Conservation (phyloP, 2,113 vertebrate genomes). For the Festucalex cinctus region DNA sequence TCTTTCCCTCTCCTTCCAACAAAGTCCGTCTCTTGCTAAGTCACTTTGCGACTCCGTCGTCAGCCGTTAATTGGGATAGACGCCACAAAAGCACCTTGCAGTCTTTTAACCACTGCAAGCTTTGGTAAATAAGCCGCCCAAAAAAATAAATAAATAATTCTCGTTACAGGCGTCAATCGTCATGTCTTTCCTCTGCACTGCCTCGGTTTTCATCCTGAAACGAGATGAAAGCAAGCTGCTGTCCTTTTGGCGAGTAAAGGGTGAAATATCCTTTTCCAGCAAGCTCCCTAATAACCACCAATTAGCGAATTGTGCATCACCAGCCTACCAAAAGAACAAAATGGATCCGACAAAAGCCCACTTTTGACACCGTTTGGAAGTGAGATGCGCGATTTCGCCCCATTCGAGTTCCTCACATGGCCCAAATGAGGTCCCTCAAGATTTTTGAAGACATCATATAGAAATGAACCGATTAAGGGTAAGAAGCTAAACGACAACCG, state of each 20-base stretch:
- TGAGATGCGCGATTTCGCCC: conserved; percentile 29
- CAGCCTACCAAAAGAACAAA: conserved; percentile 31
- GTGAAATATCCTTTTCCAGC: conserved; percentile 53
- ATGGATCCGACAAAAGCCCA: conserved; percentile 15
- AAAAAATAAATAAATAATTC: conserved; percentile 43
- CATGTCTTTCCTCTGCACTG: conserved; percentile 18
- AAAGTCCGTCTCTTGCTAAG: conserved; percentile 22
- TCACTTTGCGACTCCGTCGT: conserved; percentile 16
- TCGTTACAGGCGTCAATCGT: conserved; percentile 47
- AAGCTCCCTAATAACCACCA: conserved; percentile 64
- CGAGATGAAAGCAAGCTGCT: conserved; percentile 52
- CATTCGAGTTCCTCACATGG: conserved; percentile 25
- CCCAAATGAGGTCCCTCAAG: conserved; percentile 49
- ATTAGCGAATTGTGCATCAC: conserved; percentile 57
- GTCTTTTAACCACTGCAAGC: too few relatives aligned
- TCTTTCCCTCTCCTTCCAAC: conserved; percentile 47
- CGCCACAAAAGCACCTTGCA: conserved; percentile 59
- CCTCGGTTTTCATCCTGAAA: conserved; percentile 45
- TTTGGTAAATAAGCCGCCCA: too few relatives aligned
- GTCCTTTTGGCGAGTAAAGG: conserved; percentile 45
- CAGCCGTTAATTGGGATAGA: conserved; percentile 52
- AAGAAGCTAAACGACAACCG: conserved; percentile 40
- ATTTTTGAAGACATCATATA: conserved; percentile 37
- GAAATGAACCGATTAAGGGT: conserved; percentile 46
- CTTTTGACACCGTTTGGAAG: conserved; percentile 41